Evolutionary conservation across 2,113 vertebrate species (phyloP).

Genomic region (Caranx melampygus): DNA sequence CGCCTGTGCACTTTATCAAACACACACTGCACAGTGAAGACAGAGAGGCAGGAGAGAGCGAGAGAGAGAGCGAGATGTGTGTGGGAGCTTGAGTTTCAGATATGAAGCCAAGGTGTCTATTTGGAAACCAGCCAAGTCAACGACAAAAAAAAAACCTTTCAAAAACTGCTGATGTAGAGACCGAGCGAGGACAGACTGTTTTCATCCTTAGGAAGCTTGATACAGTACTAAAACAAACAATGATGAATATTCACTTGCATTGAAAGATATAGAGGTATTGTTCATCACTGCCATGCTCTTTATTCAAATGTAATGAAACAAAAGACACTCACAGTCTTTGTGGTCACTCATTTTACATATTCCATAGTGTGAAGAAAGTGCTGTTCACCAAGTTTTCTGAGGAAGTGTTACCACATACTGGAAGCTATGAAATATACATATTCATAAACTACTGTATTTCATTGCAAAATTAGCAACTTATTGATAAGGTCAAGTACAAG

Average conservation of each 20-base stretch:
- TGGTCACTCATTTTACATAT: not conserved
- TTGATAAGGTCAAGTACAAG: slow-evolving; percentile 6
- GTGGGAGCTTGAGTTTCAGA: slow-evolving; percentile 37
- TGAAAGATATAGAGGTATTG: not conserved
- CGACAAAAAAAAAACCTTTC: not conserved
- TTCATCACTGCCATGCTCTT: not conserved
- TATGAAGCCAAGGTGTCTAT: slow-evolving; percentile 21
- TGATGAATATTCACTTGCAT: not conserved
- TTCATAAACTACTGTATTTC: slow-evolving; percentile 5
- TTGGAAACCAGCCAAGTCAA: slow-evolving; percentile 37
- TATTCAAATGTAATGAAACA: not conserved
- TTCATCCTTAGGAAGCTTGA: slow-evolving; percentile 29
- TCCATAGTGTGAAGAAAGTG: not conserved
- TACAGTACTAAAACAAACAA: not conserved
- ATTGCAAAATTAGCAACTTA: slow-evolving; percentile 4
- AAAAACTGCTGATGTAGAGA: slow-evolving; percentile 14
- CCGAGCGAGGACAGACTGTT: slow-evolving; percentile 15
- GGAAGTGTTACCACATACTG: not conserved
- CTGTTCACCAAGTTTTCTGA: not conserved
- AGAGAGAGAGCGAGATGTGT: slow-evolving; percentile 21
- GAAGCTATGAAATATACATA: not conserved
- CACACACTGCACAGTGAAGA: not conserved
- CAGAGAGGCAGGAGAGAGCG: slow-evolving; percentile 12
- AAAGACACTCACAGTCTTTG: not conserved
- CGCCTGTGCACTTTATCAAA: not conserved